Conservation (phyloP, 2,797 vertebrate genomes). For the Megaceryle alcyon region DNA sequence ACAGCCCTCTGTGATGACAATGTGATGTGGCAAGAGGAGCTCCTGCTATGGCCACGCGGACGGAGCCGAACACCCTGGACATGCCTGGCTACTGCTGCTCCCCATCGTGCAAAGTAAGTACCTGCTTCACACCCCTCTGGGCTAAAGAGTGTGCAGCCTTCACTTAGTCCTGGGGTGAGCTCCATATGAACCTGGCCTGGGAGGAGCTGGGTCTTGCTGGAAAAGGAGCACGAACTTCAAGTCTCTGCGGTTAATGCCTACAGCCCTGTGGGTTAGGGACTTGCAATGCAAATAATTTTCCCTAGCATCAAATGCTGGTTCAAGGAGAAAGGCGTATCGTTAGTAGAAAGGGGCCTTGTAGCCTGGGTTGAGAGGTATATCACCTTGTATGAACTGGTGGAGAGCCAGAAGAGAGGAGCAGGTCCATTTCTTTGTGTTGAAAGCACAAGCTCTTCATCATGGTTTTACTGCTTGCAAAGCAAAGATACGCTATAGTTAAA, state of each 20-base stretch:
- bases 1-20: conserved; percentile 41
- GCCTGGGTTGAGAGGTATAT: too few species aligned
- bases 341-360: not conserved
- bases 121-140: not conserved
- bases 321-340: not conserved
- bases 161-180: not conserved
- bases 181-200: fast-evolving
- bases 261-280: not conserved
- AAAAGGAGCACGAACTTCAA: not conserved
- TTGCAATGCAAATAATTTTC: not conserved
- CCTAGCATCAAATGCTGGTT: not conserved
- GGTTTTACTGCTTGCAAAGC: not conserved
- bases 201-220: not conserved
- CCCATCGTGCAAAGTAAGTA: not conserved
- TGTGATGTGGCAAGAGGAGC: not conserved
- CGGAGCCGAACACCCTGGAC: not conserved
- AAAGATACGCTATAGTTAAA: fast-evolving
- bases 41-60: conserved; percentile 18
- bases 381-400: not conserved
- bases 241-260: not conserved
- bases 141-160: not conserved
- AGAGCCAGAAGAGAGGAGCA: not conserved
- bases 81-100: conserved; percentile 10
- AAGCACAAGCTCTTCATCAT: not conserved
- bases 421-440: fast-evolving